phyloP scores from a whole-genome alignment of 2,888 invertebrate genomes.

The Temnothorax rugatulus region DNA sequence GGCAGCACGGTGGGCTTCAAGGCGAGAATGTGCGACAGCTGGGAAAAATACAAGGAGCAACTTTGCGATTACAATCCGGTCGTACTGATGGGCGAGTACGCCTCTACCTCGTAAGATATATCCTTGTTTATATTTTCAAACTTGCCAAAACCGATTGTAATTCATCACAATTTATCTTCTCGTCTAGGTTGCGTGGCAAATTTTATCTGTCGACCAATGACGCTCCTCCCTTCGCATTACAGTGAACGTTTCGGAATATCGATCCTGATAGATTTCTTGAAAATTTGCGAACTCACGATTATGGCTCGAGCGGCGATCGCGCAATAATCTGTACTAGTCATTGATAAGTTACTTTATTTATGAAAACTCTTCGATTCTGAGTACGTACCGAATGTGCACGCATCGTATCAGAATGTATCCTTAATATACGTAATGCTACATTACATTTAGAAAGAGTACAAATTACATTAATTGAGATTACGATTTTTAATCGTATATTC shows the following conservation, averaged over 20 bases:
- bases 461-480: slow-evolving; percentile 68
- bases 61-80: slow-evolving; percentile 78
- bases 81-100: slow-evolving; percentile 80
- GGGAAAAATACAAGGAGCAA: slow-evolving; percentile 78
- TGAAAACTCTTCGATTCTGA: slow-evolving; percentile 51
- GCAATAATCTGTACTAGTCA: slow-evolving; percentile 80
- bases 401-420: slow-evolving; percentile 33
- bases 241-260: slow-evolving; percentile 60
- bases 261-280: slow-evolving; percentile 13
- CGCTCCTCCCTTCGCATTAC: slow-evolving; percentile 80
- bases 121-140: background rate
- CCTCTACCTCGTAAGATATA: slow-evolving; percentile 79
- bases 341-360: slow-evolving; percentile 77
- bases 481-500: slow-evolving; percentile 34
- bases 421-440: slow-evolving; percentile 40
- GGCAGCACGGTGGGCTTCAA: slow-evolving; percentile 79
- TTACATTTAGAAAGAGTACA: slow-evolving; percentile 62
- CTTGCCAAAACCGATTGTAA: background rate
- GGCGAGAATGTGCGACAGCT: slow-evolving; percentile 77
- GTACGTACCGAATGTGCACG: background rate
- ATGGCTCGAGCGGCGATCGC: slow-evolving; percentile 51
- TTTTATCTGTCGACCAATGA: slow-evolving; percentile 80
- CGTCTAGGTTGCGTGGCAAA: slow-evolving; percentile 79
- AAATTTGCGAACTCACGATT: slow-evolving; percentile 41
- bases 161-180: slow-evolving; percentile 20